Base-by-base conservation (phyloP, 2,888 invertebrate species). In the Callimorpha dominula region DNA sequence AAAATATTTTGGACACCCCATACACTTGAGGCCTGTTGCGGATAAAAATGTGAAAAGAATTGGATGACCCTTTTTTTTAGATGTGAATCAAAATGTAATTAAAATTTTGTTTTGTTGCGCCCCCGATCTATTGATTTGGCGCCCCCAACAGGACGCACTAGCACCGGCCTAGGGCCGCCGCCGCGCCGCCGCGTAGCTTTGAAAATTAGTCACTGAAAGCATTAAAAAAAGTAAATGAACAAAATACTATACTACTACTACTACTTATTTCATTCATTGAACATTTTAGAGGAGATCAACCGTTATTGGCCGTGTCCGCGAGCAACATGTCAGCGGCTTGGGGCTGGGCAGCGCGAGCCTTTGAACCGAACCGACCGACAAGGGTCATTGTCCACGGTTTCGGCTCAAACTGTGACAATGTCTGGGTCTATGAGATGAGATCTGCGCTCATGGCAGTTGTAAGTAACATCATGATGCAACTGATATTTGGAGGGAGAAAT, bases 381-480 rank as follows among this genome's bases (percentile, higher is more conserved):
- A 96, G 98, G 86, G 97, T 99, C 76, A 97, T 99, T 85, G 98
- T 99, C 0, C 99, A 99, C 88, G 99, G 99, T 4, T 99, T 99
- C 89, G 98, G 99, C 0, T 98, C 98, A 74, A 98, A 98, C 86
- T 99, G 99, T 90, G 97, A 97, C 71, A 98, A 98, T 87, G 97
- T 98, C 40, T 99, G 99, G 99, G 98, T 99, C 15, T 98, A 98
- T 88, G 98, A 98, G 92, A 98, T 99, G 98, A 97, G 98, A 74
- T 98, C 98, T 46, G 98, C 98, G 9, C 95, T 99, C 20, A 97
- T 99, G 97, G 97, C 98, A 70, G 98, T 98, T 90, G 98, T 98
- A 91, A 96, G 97, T 95, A 52, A 5, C 46, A 54, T 11, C 9
- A 8, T 49, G 11, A 20, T 5, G 11, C 6, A 50, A 40, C 4